These are phyloP conservation scores for Gonatopus flavifemur DNA, from an alignment of 1,140 invertebrate species.

Conservation along the genomic window DNA sequence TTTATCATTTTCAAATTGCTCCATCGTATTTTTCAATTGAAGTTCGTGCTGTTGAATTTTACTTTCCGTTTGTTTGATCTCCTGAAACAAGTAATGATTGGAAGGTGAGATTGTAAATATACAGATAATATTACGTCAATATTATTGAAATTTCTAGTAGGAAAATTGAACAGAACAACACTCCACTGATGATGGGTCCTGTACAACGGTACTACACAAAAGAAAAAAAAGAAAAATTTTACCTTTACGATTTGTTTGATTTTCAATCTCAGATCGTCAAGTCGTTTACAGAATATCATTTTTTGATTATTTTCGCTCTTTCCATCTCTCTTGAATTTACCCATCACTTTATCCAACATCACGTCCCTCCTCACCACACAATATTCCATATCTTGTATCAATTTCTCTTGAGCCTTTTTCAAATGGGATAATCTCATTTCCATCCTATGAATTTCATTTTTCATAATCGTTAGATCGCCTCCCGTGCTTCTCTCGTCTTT, in stretches of 20 bases:
- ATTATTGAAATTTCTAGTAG: background rate
- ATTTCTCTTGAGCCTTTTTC: slow-evolving; percentile 71
- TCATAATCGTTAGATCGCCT: slow-evolving; percentile 74
- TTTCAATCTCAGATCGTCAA: slow-evolving; percentile 63
- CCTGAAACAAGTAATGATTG: slow-evolving; percentile 27
- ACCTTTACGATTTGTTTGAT: slow-evolving; percentile 61
- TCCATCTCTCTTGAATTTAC: slow-evolving; percentile 60
- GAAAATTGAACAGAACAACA: background rate
- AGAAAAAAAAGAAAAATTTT: slow-evolving; percentile 20
- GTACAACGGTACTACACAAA: slow-evolving; percentile 16
- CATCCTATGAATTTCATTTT: slow-evolving; percentile 81
- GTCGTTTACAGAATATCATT: slow-evolving; percentile 46
- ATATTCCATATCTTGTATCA: slow-evolving; percentile 74
- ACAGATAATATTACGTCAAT: background rate
- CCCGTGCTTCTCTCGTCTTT: slow-evolving; percentile 66
- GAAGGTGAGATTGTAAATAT: background rate
- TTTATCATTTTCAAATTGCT: slow-evolving; percentile 37
- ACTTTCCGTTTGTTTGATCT: slow-evolving; percentile 39
- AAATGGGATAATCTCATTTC: slow-evolving; percentile 67
- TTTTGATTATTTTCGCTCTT: slow-evolving; percentile 47
- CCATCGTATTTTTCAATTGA: slow-evolving; percentile 28
- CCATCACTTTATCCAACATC: slow-evolving; percentile 63
- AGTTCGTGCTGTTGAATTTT: slow-evolving; percentile 34
- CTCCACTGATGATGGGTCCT: slow-evolving; percentile 25
- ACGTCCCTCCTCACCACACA: slow-evolving; percentile 72